These are phyloP conservation scores for Ormyrus pomaceus DNA, from an alignment of 2,888 invertebrate species.

Conservation along the genomic window DNA sequence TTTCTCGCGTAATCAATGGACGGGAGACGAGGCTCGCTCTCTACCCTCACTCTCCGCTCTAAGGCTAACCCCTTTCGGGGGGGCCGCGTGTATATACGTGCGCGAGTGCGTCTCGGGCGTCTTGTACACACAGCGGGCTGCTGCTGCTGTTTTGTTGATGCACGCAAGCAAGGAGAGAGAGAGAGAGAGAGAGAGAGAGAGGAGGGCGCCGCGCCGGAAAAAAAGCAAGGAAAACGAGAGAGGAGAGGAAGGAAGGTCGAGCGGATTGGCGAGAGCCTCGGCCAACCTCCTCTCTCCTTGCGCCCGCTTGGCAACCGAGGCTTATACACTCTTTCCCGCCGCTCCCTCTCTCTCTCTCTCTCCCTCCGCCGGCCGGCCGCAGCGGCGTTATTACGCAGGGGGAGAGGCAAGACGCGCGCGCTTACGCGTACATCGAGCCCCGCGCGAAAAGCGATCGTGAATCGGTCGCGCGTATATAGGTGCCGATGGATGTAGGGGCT, in stretches of 20 bases:
- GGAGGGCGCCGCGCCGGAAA: slow-evolving; percentile 6
- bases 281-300: slow-evolving; percentile 26
- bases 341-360: slow-evolving; percentile 28
- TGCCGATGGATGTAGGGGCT: neutral
- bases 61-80: no score
- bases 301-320: slow-evolving; percentile 45
- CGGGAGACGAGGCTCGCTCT: slow-evolving; percentile 54
- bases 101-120: no score
- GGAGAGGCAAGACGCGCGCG: neutral
- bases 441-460: no score
- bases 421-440: no score
- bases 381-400: neutral
- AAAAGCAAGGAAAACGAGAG: slow-evolving; percentile 34
- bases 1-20: slow-evolving; percentile 75
- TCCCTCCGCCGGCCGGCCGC: neutral
- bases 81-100: no score
- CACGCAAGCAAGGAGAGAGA: neutral
- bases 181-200: neutral
- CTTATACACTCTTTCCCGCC: neutral
- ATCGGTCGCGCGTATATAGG: neutral
- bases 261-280: slow-evolving; percentile 44
- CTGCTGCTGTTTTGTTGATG: neutral
- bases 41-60: slow-evolving; percentile 39
- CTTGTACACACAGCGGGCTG: no score
- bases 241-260: slow-evolving; percentile 27